These are phyloP conservation scores for Epinotia nisella DNA, from an alignment of 2,888 invertebrate genomes.

Conservation along the genomic window DNA sequence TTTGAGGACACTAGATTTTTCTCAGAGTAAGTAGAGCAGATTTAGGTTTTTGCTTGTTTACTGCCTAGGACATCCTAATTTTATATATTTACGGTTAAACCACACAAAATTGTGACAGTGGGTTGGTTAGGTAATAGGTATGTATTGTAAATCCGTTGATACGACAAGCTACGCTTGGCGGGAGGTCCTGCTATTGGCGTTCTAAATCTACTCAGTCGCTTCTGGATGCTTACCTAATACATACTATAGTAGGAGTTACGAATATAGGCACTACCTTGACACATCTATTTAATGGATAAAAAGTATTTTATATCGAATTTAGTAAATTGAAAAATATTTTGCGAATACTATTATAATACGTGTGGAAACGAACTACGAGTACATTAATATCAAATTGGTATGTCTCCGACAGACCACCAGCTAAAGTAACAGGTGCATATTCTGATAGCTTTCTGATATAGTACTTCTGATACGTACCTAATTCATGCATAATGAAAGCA, in stretches of 20 bases:
- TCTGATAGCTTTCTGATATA: background rate
- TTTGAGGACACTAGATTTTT: slow-evolving; percentile 5
- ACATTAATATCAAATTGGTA: background rate
- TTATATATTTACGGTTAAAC: background rate
- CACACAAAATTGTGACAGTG: background rate
- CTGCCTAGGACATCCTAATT: slow-evolving; percentile 41
- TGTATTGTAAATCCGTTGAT: slow-evolving; percentile 51
- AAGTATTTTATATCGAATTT: too few species aligned
- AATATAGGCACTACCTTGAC: too few species aligned
- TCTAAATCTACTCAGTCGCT: slow-evolving; percentile 52
- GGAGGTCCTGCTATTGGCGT: slow-evolving; percentile 59
- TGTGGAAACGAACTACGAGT: background rate
- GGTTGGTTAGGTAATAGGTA: slow-evolving; percentile 40
- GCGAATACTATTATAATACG: too few species aligned
- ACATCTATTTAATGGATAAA: too few species aligned
- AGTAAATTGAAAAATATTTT: too few species aligned
- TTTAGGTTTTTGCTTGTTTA: background rate
- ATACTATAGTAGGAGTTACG: background rate
- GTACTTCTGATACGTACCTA: background rate
- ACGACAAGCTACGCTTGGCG: slow-evolving; percentile 57
- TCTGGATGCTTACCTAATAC: background rate
- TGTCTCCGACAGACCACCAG: background rate
- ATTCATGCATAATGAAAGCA: slow-evolving; percentile 13
- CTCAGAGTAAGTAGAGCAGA: background rate
- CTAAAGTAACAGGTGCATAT: background rate